Evolutionary conservation across 2,888 invertebrate genomes (phyloP).

Genomic region (Mythimna ferrago): DNA sequence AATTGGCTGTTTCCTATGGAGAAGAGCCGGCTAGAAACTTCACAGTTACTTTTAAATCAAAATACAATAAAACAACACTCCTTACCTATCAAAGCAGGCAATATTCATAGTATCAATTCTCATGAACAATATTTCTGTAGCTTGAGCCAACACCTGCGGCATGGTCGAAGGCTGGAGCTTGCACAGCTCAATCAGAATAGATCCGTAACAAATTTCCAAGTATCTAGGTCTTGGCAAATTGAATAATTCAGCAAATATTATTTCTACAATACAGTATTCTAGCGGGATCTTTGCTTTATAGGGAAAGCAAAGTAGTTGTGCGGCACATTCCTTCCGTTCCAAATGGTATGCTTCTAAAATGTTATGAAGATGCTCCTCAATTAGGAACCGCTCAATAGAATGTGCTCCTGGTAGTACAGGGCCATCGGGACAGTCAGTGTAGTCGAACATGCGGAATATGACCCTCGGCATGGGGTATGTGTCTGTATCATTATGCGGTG

Average conservation of each 20-base stretch:
- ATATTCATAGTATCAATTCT: slow-evolving; percentile 99
- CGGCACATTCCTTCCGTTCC: slow-evolving; percentile 98
- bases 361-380: slow-evolving; percentile 99
- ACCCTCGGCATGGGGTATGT: slow-evolving; percentile 98
- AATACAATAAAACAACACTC: background rate
- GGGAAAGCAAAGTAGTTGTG: slow-evolving; percentile 97
- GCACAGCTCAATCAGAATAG: slow-evolving; percentile 98
- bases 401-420: slow-evolving; percentile 98
- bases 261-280: slow-evolving; percentile 99
- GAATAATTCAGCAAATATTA: slow-evolving; percentile 98
- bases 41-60: no score
- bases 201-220: slow-evolving; percentile 98
- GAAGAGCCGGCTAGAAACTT: no score
- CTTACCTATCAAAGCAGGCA: slow-evolving; percentile 97
- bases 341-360: slow-evolving; percentile 96
- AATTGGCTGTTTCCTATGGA: no score
- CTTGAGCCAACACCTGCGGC: slow-evolving; percentile 99
- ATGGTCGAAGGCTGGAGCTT: slow-evolving; percentile 98
- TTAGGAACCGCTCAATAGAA: slow-evolving; percentile 98
- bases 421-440: slow-evolving; percentile 99
- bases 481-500: slow-evolving; percentile 97
- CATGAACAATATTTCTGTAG: slow-evolving; percentile 98
- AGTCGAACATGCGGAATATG: slow-evolving; percentile 99
- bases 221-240: slow-evolving; percentile 97
- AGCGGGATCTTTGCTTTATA: slow-evolving; percentile 98